These are phyloP conservation scores for Gortyna flavago DNA, from an alignment of 2,888 invertebrate genomes.

Conservation along the genomic window DNA sequence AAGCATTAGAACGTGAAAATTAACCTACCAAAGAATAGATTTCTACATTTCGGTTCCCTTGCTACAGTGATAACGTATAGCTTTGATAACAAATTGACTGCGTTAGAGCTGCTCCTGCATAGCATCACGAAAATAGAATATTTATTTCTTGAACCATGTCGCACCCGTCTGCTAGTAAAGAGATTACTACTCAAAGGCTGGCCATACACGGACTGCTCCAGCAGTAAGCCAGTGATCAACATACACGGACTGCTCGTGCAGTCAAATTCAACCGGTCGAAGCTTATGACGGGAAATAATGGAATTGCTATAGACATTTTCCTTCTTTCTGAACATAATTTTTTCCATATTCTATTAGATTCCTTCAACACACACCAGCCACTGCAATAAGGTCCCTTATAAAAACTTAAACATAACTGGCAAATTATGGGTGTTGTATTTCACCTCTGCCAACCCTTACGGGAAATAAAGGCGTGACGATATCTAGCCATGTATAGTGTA, in stretches of 20 bases:
- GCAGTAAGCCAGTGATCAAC: no score
- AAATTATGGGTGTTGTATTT: neutral
- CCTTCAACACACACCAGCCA: neutral
- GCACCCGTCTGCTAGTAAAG: neutral
- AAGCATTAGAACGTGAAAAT: neutral
- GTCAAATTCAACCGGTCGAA: no score
- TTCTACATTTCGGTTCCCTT: neutral
- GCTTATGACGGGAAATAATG: no score
- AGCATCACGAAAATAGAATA: no score
- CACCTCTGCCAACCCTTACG: neutral
- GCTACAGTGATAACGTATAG: neutral
- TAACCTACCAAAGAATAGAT: no score
- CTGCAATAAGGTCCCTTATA: no score
- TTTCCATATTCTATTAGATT: neutral
- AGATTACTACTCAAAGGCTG: neutral
- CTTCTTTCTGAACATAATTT: neutral
- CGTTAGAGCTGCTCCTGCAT: neutral
- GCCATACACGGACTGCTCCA: no score
- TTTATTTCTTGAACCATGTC: neutral
- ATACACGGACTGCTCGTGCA: no score
- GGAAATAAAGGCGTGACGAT: neutral
- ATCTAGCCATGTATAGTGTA: neutral
- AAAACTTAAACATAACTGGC: neutral
- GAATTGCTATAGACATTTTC: no score
- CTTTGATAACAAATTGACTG: neutral